Percentiles rank a stretch among this genome's conserved stretches.
Conservation (phyloP, 2,888 invertebrate genomes). For the Trachelus troglodyta region DNA sequence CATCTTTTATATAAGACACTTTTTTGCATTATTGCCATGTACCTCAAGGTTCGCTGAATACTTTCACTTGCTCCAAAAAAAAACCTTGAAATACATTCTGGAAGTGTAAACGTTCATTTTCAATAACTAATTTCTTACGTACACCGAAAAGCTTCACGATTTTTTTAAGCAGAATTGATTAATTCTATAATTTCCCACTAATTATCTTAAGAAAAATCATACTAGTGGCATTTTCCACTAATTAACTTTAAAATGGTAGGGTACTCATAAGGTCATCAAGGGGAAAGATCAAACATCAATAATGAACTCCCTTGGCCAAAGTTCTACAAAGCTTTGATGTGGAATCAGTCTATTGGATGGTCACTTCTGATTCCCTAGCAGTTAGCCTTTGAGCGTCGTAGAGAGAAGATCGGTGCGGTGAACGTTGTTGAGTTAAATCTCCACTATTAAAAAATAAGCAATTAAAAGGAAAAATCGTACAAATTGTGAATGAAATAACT, state of each 20-base stretch:
- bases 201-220: not conserved
- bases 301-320: not conserved
- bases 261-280: not conserved
- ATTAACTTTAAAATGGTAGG: not conserved
- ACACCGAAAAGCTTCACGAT: not conserved
- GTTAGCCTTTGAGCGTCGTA: not conserved
- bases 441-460: conserved; percentile 10
- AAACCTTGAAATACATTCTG: not conserved
- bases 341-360: not conserved
- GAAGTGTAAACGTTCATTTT: not conserved
- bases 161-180: not conserved
- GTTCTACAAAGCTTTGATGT: not conserved
- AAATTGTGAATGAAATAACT: conserved; percentile 25
- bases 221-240: not conserved
- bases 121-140: not conserved
- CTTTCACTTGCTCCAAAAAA: not conserved
- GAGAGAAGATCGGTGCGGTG: not conserved
- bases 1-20: not conserved
- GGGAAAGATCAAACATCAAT: not conserved
- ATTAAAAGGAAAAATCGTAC: conserved; percentile 38
- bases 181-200: not conserved
- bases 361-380: not conserved
- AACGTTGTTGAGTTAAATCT: not conserved
- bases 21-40: not conserved
- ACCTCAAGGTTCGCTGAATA: not conserved